Evolutionary conservation across 2,888 invertebrate species (phyloP), one percentile per base, ranked within the genome.

Genomic region (Amphipyra tragopoginis): DNA sequence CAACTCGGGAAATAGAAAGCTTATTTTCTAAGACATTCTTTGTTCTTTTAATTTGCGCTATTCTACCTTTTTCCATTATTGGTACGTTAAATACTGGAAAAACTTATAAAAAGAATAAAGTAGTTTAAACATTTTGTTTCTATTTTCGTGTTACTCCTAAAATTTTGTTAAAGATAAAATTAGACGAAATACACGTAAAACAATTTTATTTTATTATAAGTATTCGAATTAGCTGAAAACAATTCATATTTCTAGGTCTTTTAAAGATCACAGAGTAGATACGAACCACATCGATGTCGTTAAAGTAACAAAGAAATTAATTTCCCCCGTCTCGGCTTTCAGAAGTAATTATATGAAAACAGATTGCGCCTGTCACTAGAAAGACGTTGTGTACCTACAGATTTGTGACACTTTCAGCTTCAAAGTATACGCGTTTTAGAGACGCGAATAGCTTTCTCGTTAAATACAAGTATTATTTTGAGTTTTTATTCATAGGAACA

Each of bases 301-400:
- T 85, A 80, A 82, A 87, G 86, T 84, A 88, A 90, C 90, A 90
- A 91, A 90, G 88, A 91, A 92, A 91, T 91, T 92, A 92, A 91
- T 91, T 90, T 89, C 83, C 84, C 81, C 85, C 88, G 88, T 87
- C 90, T 90, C 88, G 84, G 90, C 90, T 91, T 90, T 92, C 90
- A 89, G 83, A 87, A 91, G 90, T 91, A 92, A 92, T 92, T 92
- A 92, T 92, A 92, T 87, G 90, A 91, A 90, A 91, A 91, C 91
- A 92, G 91, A 92, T 91, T 90, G 90, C 87, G 91, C 86, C 87
- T 90, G 92, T 90, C 91, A 90, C 88, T 88, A 79, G 82, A 72
- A 75, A 84, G 80, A 77, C 80, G 73, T 64, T 54, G 83, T 83
- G 84, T 79, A 66, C 81, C 68, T 84, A 82, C 85, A 85, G 73